These are phyloP conservation scores for Erebia epiphron DNA, from an alignment of 2,888 invertebrate genomes.

Conservation along the genomic window DNA sequence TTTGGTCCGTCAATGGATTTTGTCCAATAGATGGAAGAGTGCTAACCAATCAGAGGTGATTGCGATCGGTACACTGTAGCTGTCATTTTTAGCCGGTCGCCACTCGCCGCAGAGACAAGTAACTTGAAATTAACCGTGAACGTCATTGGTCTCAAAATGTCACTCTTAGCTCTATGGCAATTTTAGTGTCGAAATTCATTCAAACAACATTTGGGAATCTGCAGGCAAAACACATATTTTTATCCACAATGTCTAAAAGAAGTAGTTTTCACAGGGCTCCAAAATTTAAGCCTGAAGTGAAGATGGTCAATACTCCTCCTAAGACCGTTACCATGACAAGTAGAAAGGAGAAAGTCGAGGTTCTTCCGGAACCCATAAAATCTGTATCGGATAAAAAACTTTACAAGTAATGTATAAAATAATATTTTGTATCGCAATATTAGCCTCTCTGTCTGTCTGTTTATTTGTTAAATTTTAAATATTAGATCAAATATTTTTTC, in stretches of 20 bases:
- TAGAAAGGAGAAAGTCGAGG: conserved; percentile 70
- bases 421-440: neutral
- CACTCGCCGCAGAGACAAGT: too few relatives aligned
- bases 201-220: conserved; percentile 69
- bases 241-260: conserved; percentile 69
- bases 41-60: too few relatives aligned
- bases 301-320: conserved; percentile 53
- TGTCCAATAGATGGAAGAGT: too few relatives aligned
- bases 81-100: too few relatives aligned
- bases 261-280: conserved; percentile 64
- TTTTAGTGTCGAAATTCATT: conserved; percentile 70
- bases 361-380: conserved; percentile 85
- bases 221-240: conserved; percentile 52
- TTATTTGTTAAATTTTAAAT: neutral
- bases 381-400: conserved; percentile 90
- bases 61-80: too few relatives aligned
- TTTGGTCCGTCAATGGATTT: too few relatives aligned
- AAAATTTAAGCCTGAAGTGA: conserved; percentile 72
- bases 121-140: too few relatives aligned
- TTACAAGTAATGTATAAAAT: conserved; percentile 83
- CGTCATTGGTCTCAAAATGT: too few relatives aligned
- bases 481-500: neutral
- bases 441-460: neutral
- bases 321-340: conserved; percentile 52
- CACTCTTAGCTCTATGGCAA: conserved; percentile 64